Base-by-base conservation (phyloP, 2,888 invertebrate species). In the Bedellia somnulentella region DNA sequence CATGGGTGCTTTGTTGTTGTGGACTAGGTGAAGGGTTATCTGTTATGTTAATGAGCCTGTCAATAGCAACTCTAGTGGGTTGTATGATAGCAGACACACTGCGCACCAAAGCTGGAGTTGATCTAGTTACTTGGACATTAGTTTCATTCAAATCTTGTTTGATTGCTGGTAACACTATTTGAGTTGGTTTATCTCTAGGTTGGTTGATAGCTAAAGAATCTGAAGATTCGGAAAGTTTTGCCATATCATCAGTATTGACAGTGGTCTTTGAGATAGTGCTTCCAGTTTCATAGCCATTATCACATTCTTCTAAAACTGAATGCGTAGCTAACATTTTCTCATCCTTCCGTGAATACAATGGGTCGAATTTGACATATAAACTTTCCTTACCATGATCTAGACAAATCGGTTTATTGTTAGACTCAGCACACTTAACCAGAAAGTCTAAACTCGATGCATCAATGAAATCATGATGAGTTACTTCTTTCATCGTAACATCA, bases 331-430 rank as follows among this genome's bases (percentile, higher is more conserved):
- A 57, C 11, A 45, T 43, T 27, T 39, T 40, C 11, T 55, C 51
- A 26, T 49, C 47, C 15, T 46, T 38, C 32, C 50, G 53, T 5
- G 71, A 57, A 45, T 70, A 71, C 15, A 82, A 44, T 2, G 82
- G 82, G 47, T 82, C 82, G 43, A 82, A 82, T 41, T 80, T 86
- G 6, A 84, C 80, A 57, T 83, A 85, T 27, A 86, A 63, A 31
- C 86, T 86, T 48, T 85, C 81, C 35, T 83, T 80, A 35, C 67
- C 53, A 33, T 62, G 52, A 43, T 71, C 71, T 35, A 66, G 47
- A 17, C 49, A 42, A 29, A 44, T 62, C 18, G 52, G 49, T 33
- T 61, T 55, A 12, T 55, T 46, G 43, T 61, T 57, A 4, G 73
- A 58, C 46, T 68, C 58, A 3, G 68, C 57, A 40, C 75, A 76